Evolutionary conservation across 2,888 invertebrate genomes (phyloP), one percentile per base, ranked within the genome.

Genomic region (Polyommatus icarus): DNA sequence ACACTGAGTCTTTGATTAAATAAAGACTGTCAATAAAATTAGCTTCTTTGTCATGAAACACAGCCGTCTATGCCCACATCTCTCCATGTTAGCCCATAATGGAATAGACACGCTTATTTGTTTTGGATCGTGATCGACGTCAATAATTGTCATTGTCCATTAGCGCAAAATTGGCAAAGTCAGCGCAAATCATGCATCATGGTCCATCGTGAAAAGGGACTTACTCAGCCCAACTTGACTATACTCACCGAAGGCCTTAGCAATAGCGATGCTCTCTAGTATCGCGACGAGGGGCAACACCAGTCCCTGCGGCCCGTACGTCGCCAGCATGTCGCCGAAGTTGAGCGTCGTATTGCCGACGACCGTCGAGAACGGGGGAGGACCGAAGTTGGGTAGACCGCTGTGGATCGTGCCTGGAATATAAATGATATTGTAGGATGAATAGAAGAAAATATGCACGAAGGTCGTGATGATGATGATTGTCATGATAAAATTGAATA

Each of bases 231-330:
- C 40, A 46, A 46, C 40, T 18, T 54, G 1, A 54, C 50, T 15
- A 50, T 46, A 79, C 86, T 95, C 88, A 97, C 97, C 96, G 84
- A 97, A 97, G 2, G 97, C 96, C 86, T 97, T 97, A 2, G 96
- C 96, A 57, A 97, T 96, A 0, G 97, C 97, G 72, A 97, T 95
- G 83, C 95, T 96, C 87, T 97, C 97, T 79, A 97, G 86, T 81
- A 97, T 95, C 2, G 97, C 96, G 5, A 97, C 96, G 3, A 97
- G 86, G 0, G 97, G 97, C 86, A 97, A 95, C n/a, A 97, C 96
- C 8, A 95, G 89, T 0, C 96, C 88, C 32, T 96, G 95, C 0
- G 95, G 91, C 0, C 96, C 96, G 79, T 96, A 94, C 79, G 94
- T 94, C 18, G 93, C 86, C 8, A 96, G 83, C 95, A 97, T 96